Conservation (phyloP, 2,888 invertebrate species). For the Lasius fuliginosus region DNA sequence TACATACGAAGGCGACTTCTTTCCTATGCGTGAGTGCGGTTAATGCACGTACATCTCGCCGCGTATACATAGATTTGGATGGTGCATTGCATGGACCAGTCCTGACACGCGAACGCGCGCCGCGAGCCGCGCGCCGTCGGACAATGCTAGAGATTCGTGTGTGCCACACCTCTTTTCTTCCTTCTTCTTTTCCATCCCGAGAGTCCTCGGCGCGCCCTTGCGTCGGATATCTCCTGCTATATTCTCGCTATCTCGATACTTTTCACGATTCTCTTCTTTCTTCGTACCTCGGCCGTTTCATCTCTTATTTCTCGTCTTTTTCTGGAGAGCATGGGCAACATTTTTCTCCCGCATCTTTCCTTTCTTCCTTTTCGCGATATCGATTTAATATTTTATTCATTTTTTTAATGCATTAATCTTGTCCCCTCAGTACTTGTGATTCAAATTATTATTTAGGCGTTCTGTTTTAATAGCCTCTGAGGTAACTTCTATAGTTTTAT, state of each 20-base stretch:
- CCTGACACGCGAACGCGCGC: slow-evolving; percentile 75
- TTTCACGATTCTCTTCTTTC: slow-evolving; percentile 58
- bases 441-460: background rate
- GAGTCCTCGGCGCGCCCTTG: slow-evolving; percentile 80
- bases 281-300: slow-evolving; percentile 14
- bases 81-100: slow-evolving; percentile 82
- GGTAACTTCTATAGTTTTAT: slow-evolving; percentile 4
- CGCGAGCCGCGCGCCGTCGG: slow-evolving; percentile 59
- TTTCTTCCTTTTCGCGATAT: slow-evolving; percentile 50
- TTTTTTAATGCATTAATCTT: slow-evolving; percentile 58
- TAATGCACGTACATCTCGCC: slow-evolving; percentile 73
- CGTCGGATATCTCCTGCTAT: slow-evolving; percentile 64
- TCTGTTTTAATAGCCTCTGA: background rate
- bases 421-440: background rate
- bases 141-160: slow-evolving; percentile 77
- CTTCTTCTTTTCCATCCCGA: slow-evolving; percentile 80
- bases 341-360: slow-evolving; percentile 28
- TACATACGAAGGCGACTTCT: slow-evolving; percentile 60
- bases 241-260: slow-evolving; percentile 48
- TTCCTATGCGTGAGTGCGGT: slow-evolving; percentile 71
- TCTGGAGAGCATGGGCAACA: background rate
- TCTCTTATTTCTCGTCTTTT: slow-evolving; percentile 31
- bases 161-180: slow-evolving; percentile 84
- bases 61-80: slow-evolving; percentile 82
- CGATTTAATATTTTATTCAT: slow-evolving; percentile 71